Evolutionary conservation across 53 echinoderm and acorn worm species (phyloP), one percentile per base, ranked within the genome.

Genomic region (Crossaster papposus): DNA sequence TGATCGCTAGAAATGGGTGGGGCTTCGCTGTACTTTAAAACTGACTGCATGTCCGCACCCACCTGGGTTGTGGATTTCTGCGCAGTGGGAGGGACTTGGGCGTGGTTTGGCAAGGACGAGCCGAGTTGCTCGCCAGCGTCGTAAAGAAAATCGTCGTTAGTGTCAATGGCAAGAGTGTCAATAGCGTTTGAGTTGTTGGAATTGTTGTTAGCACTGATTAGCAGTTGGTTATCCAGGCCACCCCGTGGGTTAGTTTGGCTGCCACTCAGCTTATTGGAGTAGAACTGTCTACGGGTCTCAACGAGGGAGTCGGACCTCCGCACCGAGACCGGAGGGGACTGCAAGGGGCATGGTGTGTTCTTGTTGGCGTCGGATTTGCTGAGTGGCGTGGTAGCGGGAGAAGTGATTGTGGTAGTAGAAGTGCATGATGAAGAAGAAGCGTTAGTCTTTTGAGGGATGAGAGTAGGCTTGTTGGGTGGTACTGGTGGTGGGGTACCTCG

Each of bases 401-500:
- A 90, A 81, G 90, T 78, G 54, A 90, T 75, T 32, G 90, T 90
- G 75, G 90, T 81, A 72, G 82, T 73, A 51, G 90, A 81, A 92
- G 95, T 80, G 91, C 91, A 73, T 85, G 81, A 52, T 51, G 89
- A 68, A 83, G 89, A 83, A 62, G 93, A 89, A 89, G 95, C 82
- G 58, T 88, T 82, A 90, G 91, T 91, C 91, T 96, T 94, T 91
- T 94, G 96, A 78, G 96, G 94, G 89, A 94, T 96, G 90, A 96
- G 90, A 89, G 95, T 93, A 81, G 97, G 97, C 89, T 96, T 96
- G 84, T 96, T 96, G 80, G 97, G 97, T 52, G 96, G 96, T 44
- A 96, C 91, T 76, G 97, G 97, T 64, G 97, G 97, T 81, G 97
- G 97, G 65, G 94, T 96, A 92, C 97, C 95, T 94, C 97, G 65